These are phyloP conservation scores for Siniperca knerii DNA, from an alignment of 2,113 vertebrate species.

Conservation along the genomic window DNA sequence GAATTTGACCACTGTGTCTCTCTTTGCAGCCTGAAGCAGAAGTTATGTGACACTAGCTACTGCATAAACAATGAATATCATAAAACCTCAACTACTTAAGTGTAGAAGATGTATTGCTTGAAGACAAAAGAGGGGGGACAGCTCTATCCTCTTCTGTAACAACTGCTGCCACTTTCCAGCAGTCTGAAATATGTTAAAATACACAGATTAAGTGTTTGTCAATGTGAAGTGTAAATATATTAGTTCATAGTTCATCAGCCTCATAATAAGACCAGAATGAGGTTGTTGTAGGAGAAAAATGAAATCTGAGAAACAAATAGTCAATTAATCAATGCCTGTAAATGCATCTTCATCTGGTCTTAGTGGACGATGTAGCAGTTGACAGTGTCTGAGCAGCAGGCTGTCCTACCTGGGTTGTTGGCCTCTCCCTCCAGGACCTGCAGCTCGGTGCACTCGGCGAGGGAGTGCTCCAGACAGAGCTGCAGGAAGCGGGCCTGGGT, in stretches of 20 bases:
- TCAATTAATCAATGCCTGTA: not conserved
- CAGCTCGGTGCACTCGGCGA: slow-evolving; percentile 96
- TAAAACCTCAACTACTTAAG: not conserved
- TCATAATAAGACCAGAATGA: not conserved
- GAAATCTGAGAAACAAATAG: slow-evolving; percentile 37
- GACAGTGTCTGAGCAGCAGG: not conserved
- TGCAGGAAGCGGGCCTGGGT: slow-evolving; percentile 98
- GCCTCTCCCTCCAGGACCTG: slow-evolving; percentile 96
- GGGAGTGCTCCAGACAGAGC: slow-evolving; percentile 97
- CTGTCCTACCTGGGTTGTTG: slow-evolving; percentile 94
- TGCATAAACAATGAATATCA: not conserved
- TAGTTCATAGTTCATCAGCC: not conserved
- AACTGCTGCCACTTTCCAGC: slow-evolving; percentile 6
- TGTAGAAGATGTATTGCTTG: not conserved
- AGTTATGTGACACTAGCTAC: not conserved
- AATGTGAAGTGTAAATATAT: not conserved
- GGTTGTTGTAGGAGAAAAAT: not conserved
- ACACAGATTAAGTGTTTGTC: not conserved
- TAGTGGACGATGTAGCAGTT: not conserved
- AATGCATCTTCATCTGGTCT: not conserved
- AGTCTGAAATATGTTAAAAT: not conserved
- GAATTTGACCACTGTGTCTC: not conserved
- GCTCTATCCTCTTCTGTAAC: not conserved
- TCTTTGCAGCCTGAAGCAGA: not conserved
- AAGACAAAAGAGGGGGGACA: not conserved